Conservation (phyloP, 2,797 vertebrate species). For the Apogon hyalosoma region DNA sequence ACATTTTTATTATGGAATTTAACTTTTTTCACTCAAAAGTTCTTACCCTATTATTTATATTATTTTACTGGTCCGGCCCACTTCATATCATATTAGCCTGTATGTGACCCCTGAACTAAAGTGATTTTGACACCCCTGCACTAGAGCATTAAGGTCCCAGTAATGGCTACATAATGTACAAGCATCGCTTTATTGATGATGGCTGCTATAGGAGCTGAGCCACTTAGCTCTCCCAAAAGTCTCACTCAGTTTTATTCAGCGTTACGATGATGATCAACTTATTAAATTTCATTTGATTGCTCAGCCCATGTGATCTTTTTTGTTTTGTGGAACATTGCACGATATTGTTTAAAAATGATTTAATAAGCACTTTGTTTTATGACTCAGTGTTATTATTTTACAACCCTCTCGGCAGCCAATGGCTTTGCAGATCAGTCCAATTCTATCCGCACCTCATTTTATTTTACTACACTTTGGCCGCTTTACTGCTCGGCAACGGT, state of each 20-base stretch:
- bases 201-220: constrained; percentile 19
- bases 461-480: constrained; percentile 77
- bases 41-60: no score
- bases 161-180: constrained; percentile 59
- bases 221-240: constrained; percentile 49
- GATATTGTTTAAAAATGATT: constrained; percentile 83
- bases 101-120: no score
- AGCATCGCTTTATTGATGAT: constrained; percentile 58
- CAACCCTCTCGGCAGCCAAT: constrained; percentile 70
- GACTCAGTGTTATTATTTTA: constrained; percentile 82
- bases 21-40: neutral
- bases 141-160: no score
- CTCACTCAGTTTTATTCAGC: constrained; percentile 64
- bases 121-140: no score
- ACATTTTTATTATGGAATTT: no score
- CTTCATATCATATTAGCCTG: no score
- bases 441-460: constrained; percentile 81
- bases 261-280: constrained; percentile 66
- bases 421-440: constrained; percentile 78
- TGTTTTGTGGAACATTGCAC: constrained; percentile 58
- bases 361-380: constrained; percentile 86
- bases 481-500: constrained; percentile 75
- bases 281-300: constrained; percentile 63
- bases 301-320: constrained; percentile 55
- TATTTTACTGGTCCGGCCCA: no score